Evolutionary conservation across 2,113 vertebrate species (phyloP), one percentile per base, ranked within the genome.

Genomic region (Martes martes): DNA sequence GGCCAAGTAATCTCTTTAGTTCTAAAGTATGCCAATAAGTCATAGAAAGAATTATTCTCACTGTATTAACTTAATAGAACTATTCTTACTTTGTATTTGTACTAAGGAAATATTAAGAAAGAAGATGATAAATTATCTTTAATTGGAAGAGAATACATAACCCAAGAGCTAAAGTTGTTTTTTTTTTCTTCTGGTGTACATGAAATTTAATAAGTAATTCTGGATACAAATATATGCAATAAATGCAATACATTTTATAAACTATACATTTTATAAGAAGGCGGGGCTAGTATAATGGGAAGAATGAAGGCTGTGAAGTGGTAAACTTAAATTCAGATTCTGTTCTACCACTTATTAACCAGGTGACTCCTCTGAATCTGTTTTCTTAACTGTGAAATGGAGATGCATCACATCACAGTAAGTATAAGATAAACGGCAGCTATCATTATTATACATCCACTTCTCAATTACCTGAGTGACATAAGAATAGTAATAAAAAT

Each of bases 91-190:
- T 19, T 31, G 15, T 6, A 71, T 67, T 67, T 96, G 24, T 86
- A 92, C 21, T 67, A 94, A 71, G 69, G 26, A 89, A 81, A 79
- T 80, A 74, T 31, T 79, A 91, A n/a, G 50, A 63, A 97, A 84
- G 8, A 69, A 31, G 19, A 15, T 79, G 47, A 94, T 3, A 74
- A 71, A 52, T 36, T 80, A 11, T 74, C 23, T 33, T 74, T 33
- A 89, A 73, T 1, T 78, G 19, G 26, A 33, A 87, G 33, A 76
- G 36, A 94, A 89, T 28, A 93, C 28, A 82, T 0, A 86, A 55
- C 52, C 19, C 4, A 52, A 73, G 21, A 93, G 39, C 8, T 6
- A 3, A 93, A 82, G 31, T 67, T 28, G 50, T 91, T 52, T 52
- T 15, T 52, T 15, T 91, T 63, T 89, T 31, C 7, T 15, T 15